These are phyloP conservation scores for Petaurus breviceps DNA, from an alignment of 2,113 vertebrate genomes.

Conservation along the genomic window DNA sequence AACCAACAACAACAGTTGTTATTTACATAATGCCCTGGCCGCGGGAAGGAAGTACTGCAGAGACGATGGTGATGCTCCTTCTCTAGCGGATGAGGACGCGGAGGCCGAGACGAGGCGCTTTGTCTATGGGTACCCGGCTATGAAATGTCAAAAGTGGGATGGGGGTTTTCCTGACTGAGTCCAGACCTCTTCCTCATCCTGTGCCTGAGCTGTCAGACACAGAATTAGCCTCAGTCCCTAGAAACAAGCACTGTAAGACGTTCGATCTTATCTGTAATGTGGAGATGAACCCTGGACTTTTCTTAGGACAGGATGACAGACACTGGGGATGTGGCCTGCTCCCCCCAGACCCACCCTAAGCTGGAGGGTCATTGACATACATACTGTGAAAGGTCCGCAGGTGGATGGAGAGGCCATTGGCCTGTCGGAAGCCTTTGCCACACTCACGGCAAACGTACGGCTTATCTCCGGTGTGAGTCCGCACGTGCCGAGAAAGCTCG, in stretches of 20 bases:
- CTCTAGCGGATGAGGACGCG: not conserved
- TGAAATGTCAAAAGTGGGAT: not conserved
- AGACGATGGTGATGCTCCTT: not conserved
- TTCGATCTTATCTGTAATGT: not conserved
- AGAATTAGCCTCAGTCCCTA: not conserved
- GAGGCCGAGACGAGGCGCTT: not conserved
- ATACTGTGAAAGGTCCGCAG: slow-evolving; percentile 92
- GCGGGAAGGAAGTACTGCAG: not conserved
- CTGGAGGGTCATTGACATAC: slow-evolving; percentile 53
- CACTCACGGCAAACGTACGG: slow-evolving; percentile 92
- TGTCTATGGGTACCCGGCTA: not conserved
- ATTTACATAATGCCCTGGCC: not conserved
- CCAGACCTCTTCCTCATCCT: not conserved
- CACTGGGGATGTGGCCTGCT: accelerated
- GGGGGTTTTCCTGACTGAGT: not conserved
- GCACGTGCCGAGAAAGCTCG: slow-evolving; percentile 90
- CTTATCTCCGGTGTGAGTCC: slow-evolving; percentile 92
- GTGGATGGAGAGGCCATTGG: slow-evolving; percentile 92
- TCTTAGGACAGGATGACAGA: not conserved
- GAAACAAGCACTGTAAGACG: not conserved
- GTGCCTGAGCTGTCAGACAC: slow-evolving; percentile 29
- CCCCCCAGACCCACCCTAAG: not conserved
- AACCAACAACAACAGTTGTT: not conserved
- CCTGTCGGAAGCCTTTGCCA: slow-evolving; percentile 93
- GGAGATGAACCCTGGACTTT: not conserved